Evolutionary conservation across 1,140 invertebrate species (phyloP).

Genomic region (Aradophagus sp.): DNA sequence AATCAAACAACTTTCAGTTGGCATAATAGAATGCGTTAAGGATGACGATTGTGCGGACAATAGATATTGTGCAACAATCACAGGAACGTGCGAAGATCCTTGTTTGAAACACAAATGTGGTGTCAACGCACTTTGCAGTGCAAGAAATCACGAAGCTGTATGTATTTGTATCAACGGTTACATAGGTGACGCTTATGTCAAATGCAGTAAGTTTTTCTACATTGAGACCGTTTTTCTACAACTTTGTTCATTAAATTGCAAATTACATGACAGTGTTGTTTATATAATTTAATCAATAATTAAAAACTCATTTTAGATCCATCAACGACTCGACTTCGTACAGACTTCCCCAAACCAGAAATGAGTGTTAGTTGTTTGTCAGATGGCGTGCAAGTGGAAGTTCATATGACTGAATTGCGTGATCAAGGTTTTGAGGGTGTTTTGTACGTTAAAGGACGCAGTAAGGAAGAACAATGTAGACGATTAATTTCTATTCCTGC

Average conservation of each 20-base stretch:
- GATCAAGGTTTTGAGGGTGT: slow-evolving; percentile 89
- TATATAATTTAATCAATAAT: no score
- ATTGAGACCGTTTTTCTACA: no score
- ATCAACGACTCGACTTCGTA: slow-evolving; percentile 36
- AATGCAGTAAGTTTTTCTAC: slow-evolving; percentile 78
- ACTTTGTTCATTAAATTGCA: no score
- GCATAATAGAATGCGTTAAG: slow-evolving; percentile 79
- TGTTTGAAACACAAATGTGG: slow-evolving; percentile 83
- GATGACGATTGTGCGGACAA: slow-evolving; percentile 87
- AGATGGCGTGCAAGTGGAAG: slow-evolving; percentile 92
- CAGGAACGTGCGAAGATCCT: slow-evolving; percentile 84
- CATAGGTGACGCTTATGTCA: slow-evolving; percentile 80
- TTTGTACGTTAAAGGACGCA: slow-evolving; percentile 94
- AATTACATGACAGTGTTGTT: no score
- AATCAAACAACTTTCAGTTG: no score
- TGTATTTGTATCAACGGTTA: slow-evolving; percentile 85
- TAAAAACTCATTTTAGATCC: slow-evolving; percentile 32
- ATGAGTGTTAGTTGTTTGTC: slow-evolving; percentile 92
- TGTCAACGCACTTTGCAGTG: slow-evolving; percentile 85
- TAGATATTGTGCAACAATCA: slow-evolving; percentile 81
- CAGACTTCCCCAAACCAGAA: slow-evolving; percentile 87
- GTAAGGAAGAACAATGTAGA: slow-evolving; percentile 92
- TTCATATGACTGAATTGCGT: slow-evolving; percentile 78
- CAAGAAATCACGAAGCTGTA: slow-evolving; percentile 83
- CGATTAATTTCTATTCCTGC: slow-evolving; percentile 83